Percentiles rank a stretch among this genome's conserved stretches.
These are phyloP conservation scores for Carassius auratus DNA, from an alignment of 2,113 vertebrate genomes.

Conservation along the genomic window DNA sequence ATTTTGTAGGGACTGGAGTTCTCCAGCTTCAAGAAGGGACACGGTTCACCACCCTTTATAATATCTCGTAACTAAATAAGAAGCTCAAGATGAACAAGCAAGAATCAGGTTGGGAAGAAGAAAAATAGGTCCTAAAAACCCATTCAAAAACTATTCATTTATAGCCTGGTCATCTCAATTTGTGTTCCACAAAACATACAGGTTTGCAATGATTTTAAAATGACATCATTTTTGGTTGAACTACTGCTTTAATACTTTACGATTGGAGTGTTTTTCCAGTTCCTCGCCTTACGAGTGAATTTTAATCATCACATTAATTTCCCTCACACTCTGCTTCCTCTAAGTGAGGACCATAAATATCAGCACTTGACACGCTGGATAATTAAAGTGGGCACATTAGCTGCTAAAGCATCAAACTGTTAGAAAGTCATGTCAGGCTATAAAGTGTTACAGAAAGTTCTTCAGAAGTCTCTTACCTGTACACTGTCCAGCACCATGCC, in stretches of 20 bases:
- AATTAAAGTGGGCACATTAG: not conserved
- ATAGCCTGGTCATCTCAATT: not conserved
- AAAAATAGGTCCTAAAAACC: too few species aligned
- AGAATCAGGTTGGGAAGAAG: too few species aligned
- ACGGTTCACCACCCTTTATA: not conserved
- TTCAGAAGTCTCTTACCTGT: conserved; percentile 78
- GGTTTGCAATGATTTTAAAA: not conserved
- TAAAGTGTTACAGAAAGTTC: not conserved
- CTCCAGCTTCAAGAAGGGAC: not conserved
- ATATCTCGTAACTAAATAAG: too few species aligned
- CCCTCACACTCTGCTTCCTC: not conserved
- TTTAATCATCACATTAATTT: conserved; percentile 15
- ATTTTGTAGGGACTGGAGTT: not conserved
- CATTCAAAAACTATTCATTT: too few species aligned
- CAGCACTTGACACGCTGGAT: conserved; percentile 4
- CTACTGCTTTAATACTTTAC: not conserved
- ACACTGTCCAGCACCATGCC: conserved; percentile 89
- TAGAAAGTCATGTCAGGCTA: not conserved
- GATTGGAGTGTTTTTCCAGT: not conserved
- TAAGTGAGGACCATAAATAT: not conserved
- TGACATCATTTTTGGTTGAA: not conserved
- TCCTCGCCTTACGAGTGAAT: not conserved
- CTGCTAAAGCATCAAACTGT: not conserved
- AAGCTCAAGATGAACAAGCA: too few species aligned
- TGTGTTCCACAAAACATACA: not conserved